phyloP scores from a whole-genome alignment of 2,888 invertebrate species.

The Priocnemis perturbator region DNA sequence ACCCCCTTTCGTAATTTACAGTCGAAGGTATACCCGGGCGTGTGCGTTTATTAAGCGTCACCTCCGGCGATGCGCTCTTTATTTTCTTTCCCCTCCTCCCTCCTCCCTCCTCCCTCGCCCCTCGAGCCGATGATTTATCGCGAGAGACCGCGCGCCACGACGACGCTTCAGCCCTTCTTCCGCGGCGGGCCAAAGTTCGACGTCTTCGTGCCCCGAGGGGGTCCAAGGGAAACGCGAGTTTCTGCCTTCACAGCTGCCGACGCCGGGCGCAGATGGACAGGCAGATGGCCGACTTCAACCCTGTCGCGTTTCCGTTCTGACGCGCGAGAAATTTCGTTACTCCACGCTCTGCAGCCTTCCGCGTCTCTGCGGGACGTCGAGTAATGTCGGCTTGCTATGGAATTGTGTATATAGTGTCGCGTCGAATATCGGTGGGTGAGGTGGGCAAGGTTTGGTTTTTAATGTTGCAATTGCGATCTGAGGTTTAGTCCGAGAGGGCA shows the following conservation, averaged over 20 bases:
- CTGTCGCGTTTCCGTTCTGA: slow-evolving; percentile 38
- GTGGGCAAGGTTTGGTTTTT: too few species aligned
- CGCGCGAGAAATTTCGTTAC: too few species aligned
- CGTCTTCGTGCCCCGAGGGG: slow-evolving; percentile 51
- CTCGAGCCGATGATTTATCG: too few species aligned
- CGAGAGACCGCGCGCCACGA: slow-evolving; percentile 19
- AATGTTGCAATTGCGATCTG: too few species aligned
- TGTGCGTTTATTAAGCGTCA: slow-evolving; percentile 16
- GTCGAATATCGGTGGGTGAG: too few species aligned
- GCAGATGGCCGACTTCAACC: slow-evolving; percentile 65
- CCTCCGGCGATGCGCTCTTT: slow-evolving; percentile 6
- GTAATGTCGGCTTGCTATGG: too few species aligned
- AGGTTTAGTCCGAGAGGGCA: too few species aligned
- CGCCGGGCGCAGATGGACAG: slow-evolving; percentile 59
- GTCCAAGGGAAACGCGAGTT: slow-evolving; percentile 31
- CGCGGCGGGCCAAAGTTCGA: slow-evolving; percentile 47
- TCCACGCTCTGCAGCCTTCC: too few species aligned
- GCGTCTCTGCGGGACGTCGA: too few species aligned
- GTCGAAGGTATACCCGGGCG: too few species aligned
- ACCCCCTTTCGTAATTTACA: too few species aligned
- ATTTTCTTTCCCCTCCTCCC: background rate
- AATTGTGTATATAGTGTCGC: too few species aligned
- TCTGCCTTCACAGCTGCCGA: slow-evolving; percentile 59
- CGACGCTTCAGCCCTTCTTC: slow-evolving; percentile 11
- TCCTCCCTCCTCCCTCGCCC: background rate